A percentile compares a stretch with the other conserved stretches of the same genome.
Evolutionary conservation across 2,797 vertebrate genomes (phyloP).

Genomic region (Oreonectes daqikongensis): DNA sequence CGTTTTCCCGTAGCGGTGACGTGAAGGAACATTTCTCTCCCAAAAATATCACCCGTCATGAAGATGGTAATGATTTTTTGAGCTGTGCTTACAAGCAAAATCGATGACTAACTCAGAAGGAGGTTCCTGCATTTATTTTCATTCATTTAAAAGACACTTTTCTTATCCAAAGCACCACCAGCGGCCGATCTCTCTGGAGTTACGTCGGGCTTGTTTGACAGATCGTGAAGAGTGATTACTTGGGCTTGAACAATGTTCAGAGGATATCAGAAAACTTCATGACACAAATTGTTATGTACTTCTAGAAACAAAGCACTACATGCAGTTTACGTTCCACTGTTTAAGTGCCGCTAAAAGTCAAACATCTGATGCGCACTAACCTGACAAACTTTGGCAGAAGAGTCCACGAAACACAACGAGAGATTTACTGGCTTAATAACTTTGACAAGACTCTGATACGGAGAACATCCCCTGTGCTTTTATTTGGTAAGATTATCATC

Average conservation of each 20-base stretch:
- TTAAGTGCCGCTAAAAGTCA: too few relatives aligned
- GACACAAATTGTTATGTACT: too few relatives aligned
- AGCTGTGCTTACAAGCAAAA: constrained; percentile 42
- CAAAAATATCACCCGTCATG: constrained; percentile 32
- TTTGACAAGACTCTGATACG: too few relatives aligned
- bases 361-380: too few relatives aligned
- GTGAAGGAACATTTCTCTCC: constrained; percentile 42
- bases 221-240: too few relatives aligned
- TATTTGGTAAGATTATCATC: constrained; percentile 81
- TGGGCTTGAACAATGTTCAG: too few relatives aligned
- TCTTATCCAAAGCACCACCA: not conserved
- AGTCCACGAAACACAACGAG: not conserved
- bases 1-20: constrained; percentile 45
- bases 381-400: not conserved
- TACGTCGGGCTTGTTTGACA: too few relatives aligned
- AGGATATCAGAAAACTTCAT: too few relatives aligned
- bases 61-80: constrained; percentile 47
- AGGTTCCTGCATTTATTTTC: constrained; percentile 42
- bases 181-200: too few relatives aligned
- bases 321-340: too few relatives aligned
- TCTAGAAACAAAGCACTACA: too few relatives aligned
- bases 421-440: too few relatives aligned
- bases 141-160: constrained; percentile 31
- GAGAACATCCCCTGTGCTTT: constrained; percentile 73
- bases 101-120: constrained; percentile 35